Evolutionary conservation across 2,797 vertebrate species (phyloP).

Genomic region (Lacerta bilineata): DNA sequence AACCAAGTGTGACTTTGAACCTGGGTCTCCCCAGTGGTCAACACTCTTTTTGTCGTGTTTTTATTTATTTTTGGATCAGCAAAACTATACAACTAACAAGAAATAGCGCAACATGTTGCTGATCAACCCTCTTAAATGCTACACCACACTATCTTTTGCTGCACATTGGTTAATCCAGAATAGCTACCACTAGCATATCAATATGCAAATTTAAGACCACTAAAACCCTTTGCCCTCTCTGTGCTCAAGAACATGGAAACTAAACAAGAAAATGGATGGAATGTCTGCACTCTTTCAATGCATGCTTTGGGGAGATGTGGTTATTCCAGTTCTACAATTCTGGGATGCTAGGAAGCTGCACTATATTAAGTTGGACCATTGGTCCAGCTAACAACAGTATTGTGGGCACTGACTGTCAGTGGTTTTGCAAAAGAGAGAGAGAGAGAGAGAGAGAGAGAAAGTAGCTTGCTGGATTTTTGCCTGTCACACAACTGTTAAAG

Average conservation of each 20-base stretch:
- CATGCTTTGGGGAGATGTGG: not conserved
- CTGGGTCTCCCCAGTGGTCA: not conserved
- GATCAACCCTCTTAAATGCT: not conserved
- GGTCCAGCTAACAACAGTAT: too few relatives aligned
- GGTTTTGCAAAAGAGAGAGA: too few relatives aligned
- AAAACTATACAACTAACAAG: too few relatives aligned
- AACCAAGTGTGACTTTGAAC: not conserved
- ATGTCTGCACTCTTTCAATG: not conserved
- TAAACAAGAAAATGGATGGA: not conserved
- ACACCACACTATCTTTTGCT: not conserved
- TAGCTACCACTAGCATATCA: not conserved
- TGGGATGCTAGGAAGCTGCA: too few relatives aligned
- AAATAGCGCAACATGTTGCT: too few relatives aligned
- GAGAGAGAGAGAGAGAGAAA: too few relatives aligned
- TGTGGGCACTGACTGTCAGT: too few relatives aligned
- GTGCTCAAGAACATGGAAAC: not conserved
- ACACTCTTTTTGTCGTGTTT: not conserved
- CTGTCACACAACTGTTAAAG: not conserved
- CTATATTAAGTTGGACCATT: too few relatives aligned
- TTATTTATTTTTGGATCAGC: too few relatives aligned
- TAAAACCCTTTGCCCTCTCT: not conserved
- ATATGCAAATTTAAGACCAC: not conserved
- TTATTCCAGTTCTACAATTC: not conserved
- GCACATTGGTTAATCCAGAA: not conserved
- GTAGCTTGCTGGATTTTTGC: not conserved